These are phyloP conservation scores for Callimorpha dominula DNA, from an alignment of 2,888 invertebrate species.

Conservation along the genomic window DNA sequence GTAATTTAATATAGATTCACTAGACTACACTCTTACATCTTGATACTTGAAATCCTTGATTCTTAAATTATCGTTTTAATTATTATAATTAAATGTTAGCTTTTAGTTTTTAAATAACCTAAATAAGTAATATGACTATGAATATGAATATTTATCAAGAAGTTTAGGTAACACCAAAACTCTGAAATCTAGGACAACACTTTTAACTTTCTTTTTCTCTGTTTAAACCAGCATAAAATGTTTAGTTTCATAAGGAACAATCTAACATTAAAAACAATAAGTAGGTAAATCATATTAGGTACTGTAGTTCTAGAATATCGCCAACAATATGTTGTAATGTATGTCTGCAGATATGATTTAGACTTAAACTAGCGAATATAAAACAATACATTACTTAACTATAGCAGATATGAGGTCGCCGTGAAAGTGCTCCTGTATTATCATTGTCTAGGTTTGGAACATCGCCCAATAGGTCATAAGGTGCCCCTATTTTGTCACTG, in stretches of 20 bases:
- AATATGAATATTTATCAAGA: no score
- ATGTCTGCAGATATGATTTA: background rate
- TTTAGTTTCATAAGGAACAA: background rate
- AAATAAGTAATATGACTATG: no score
- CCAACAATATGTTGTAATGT: constrained; percentile 1
- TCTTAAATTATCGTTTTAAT: background rate
- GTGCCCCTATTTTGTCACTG: constrained; percentile 12
- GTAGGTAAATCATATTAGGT: background rate
- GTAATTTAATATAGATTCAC: background rate
- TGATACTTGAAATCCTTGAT: background rate
- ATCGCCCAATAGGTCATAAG: constrained; percentile 17
- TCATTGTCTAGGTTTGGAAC: constrained; percentile 19
- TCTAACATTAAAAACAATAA: background rate
- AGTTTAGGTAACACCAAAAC: no score
- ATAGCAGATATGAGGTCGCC: constrained; percentile 26
- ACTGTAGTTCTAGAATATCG: background rate
- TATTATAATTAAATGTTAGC: background rate
- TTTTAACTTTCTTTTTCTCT: no score
- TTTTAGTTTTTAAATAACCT: no score
- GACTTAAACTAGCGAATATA: background rate
- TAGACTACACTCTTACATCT: background rate
- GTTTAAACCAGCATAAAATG: no score
- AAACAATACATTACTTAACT: constrained; percentile 16
- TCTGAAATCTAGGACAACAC: background rate
- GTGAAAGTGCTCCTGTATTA: constrained; percentile 28